Evolutionary conservation across 2,113 vertebrate genomes (phyloP).

Genomic region (Pollachius pollachius): DNA sequence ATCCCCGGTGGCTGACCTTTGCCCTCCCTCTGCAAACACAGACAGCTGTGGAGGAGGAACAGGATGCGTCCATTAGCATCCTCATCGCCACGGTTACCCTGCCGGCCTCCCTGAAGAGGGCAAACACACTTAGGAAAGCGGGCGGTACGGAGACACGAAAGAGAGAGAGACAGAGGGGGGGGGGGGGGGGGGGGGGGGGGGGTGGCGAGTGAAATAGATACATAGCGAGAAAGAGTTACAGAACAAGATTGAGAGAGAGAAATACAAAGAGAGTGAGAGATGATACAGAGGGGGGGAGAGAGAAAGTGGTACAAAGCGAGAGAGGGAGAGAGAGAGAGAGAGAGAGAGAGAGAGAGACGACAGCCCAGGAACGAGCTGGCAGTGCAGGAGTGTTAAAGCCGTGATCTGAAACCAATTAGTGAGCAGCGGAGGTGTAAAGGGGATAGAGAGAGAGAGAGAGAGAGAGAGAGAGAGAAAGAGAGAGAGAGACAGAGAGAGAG

Average conservation of each 20-base stretch:
- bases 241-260: not conserved
- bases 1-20: no score
- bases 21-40: no score
- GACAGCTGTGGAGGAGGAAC: constrained; percentile 10
- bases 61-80: constrained; percentile 37
- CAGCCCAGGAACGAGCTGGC: no score
- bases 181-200: no score
- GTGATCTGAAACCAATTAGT: constrained; percentile 1
- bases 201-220: no score
- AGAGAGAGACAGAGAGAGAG: constrained; percentile 6
- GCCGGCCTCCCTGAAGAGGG: constrained; percentile 12
- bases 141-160: not conserved
- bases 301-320: no score
- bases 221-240: not conserved
- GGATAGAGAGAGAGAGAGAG: not conserved
- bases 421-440: not conserved
- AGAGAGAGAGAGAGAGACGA: no score
- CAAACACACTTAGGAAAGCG: constrained; percentile 35
- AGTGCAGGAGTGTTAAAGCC: not conserved
- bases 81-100: constrained; percentile 37
- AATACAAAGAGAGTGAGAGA: no score
- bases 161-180: not conserved
- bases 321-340: no score
- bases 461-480: constrained; percentile 41
- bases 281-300: no score